Conservation (phyloP, 2,888 invertebrate genomes). For the Dryadula phaetusa region DNA sequence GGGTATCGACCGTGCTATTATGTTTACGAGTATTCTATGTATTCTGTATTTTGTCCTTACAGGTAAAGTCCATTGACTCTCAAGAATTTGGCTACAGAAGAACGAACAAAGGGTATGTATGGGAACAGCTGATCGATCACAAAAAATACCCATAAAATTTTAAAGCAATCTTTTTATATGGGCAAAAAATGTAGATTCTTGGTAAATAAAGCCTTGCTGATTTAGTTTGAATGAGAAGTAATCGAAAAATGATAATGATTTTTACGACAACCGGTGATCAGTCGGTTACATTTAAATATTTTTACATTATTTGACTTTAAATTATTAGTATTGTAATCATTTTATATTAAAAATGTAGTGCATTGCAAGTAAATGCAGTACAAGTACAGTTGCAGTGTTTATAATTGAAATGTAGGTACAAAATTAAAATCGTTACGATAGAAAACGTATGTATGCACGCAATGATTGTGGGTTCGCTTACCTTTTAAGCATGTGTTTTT, state of each 20-base stretch:
- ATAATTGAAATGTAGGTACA: no score
- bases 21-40: constrained; percentile 26
- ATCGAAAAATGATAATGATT: constrained; percentile 4
- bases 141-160: constrained; percentile 35
- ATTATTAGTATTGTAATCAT: no score
- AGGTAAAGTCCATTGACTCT: constrained; percentile 50
- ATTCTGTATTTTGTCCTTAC: constrained; percentile 39
- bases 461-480: no score
- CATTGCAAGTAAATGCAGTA: no score
- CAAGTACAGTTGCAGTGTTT: no score
- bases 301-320: no score
- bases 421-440: no score
- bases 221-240: constrained; percentile 13
- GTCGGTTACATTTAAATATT: background rate
- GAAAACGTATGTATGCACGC: no score
- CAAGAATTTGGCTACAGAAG: constrained; percentile 37
- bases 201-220: constrained; percentile 20
- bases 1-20: constrained; percentile 23
- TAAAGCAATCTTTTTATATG: constrained; percentile 27
- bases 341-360: no score
- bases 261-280: constrained; percentile 35
- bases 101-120: constrained; percentile 35
- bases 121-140: constrained; percentile 46
- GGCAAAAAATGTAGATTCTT: constrained; percentile 34
- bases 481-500: no score